A percentile compares a stretch with the other conserved stretches of the same genome.
Evolutionary conservation across 2,113 vertebrate species (phyloP).

Genomic region (Miniopterus natalensis): DNA sequence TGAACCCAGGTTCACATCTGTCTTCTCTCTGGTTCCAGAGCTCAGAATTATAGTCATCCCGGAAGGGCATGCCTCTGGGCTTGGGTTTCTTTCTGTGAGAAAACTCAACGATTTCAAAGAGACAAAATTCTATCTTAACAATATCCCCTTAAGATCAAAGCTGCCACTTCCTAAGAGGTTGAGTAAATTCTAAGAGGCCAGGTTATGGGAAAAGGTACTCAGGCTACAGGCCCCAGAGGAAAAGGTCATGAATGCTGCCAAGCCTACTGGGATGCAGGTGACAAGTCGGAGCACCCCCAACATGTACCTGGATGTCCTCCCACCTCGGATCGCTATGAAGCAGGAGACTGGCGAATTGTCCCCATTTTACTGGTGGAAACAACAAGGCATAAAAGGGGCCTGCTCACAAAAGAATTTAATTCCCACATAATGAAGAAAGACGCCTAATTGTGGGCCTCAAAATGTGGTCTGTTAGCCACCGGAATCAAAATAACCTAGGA

Average conservation of each 20-base stretch:
- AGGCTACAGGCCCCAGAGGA: not conserved
- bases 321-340: not conserved
- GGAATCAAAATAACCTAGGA: not conserved
- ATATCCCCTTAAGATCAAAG: not conserved
- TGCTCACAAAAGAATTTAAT: not conserved
- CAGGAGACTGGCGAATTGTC: not conserved
- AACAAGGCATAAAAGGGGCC: not conserved
- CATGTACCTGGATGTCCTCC: not conserved
- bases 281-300: not conserved
- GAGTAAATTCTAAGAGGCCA: not conserved
- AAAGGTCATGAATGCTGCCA: not conserved
- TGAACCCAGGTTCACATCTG: not conserved
- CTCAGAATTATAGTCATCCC: not conserved
- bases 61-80: not conserved
- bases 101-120: not conserved
- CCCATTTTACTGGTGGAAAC: not conserved
- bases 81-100: not conserved
- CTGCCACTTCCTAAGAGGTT: not conserved
- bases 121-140: constrained; percentile 7
- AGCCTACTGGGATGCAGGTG: not conserved
- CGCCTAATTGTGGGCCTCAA: not conserved
- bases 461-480: not conserved
- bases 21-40: not conserved
- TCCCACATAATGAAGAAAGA: not conserved
- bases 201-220: not conserved